phyloP scores from a whole-genome alignment of 2,113 vertebrate genomes.

The Monopterus albus region DNA sequence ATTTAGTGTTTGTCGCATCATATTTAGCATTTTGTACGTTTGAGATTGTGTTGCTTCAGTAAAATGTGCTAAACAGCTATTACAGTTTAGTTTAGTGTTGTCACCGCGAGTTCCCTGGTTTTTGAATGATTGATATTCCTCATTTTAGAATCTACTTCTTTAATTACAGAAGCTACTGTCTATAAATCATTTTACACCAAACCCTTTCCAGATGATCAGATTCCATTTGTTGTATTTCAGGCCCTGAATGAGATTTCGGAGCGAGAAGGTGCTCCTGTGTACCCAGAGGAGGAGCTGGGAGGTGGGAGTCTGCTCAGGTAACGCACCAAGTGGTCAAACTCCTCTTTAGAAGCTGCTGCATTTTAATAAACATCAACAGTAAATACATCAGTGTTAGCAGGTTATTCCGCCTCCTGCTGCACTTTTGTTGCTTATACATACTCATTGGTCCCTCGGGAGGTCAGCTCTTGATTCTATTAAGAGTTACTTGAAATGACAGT shows the following conservation, averaged over 20 bases:
- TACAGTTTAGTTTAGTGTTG: not conserved
- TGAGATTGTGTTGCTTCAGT: too few species aligned
- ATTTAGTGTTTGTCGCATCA: too few species aligned
- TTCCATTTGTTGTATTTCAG: conserved; percentile 62
- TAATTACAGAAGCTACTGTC: not conserved
- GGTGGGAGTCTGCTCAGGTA: conserved; percentile 95
- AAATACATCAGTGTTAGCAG: conserved; percentile 1
- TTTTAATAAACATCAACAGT: conserved; percentile 1
- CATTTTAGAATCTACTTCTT: not conserved
- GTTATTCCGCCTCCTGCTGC: conserved; percentile 15
- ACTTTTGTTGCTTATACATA: conserved; percentile 4
- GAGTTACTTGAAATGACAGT: conserved; percentile 29
- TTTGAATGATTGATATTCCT: too few species aligned
- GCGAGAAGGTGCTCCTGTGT: conserved; percentile 59
- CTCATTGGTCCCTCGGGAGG: not conserved
- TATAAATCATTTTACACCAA: not conserved
- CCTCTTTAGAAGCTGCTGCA: too few species aligned
- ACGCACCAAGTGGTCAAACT: too few species aligned
- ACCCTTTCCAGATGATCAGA: not conserved
- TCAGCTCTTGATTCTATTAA: conserved; percentile 18
- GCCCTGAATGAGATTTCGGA: conserved; percentile 83
- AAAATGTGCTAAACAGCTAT: too few species aligned
- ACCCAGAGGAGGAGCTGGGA: conserved; percentile 89
- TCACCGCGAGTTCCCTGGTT: not conserved
- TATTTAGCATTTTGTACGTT: too few species aligned